Evolutionary conservation across 2,797 vertebrate species (phyloP).

Genomic region (Gymnothorax reevesii): DNA sequence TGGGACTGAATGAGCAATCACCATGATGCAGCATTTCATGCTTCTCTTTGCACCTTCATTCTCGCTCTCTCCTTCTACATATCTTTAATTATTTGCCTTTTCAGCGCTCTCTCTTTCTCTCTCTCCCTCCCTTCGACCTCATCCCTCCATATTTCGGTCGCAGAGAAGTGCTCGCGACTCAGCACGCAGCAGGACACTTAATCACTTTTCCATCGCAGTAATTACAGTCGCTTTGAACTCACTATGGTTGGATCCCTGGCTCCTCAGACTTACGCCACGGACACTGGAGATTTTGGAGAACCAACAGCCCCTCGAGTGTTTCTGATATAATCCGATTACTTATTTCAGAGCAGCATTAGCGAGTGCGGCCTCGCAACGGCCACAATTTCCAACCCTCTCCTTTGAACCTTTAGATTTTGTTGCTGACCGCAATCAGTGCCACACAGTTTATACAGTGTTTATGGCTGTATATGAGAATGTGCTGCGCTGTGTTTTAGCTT

Average conservation of each 20-base stretch:
- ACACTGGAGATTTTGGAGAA: conserved; percentile 5
- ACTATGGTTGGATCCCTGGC: conserved; percentile 34
- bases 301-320: not conserved
- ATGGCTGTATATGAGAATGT: not conserved
- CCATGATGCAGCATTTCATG: conserved; percentile 20
- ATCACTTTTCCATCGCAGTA: conserved; percentile 48
- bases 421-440: not conserved
- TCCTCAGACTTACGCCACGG: conserved; percentile 33
- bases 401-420: not conserved
- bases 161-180: conserved; percentile 20
- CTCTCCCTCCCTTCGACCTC: not conserved
- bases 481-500: not conserved
- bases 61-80: not conserved
- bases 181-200: conserved; percentile 46
- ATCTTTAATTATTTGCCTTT: not conserved
- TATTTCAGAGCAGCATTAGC: not conserved
- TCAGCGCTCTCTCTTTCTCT: not conserved
- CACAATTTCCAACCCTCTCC: not conserved
- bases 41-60: not conserved
- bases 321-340: not conserved
- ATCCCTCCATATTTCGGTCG: not conserved
- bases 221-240: conserved; percentile 52
- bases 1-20: conserved; percentile 50
- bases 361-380: not conserved
- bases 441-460: not conserved